Conservation (phyloP, 2,113 vertebrate species). For the Saimiri boliviensis region DNA sequence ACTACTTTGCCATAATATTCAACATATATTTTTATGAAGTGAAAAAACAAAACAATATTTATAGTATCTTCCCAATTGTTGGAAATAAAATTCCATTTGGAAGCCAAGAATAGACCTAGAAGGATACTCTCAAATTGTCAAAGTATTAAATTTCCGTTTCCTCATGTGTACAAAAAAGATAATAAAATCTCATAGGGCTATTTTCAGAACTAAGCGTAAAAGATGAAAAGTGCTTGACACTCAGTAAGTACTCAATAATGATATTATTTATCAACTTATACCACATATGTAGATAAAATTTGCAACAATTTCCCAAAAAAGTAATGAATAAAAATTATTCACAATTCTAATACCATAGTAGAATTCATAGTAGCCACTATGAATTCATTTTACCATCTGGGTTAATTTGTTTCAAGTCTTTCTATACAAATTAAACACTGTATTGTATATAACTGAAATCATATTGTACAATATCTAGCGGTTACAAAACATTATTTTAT, state of each 20-base stretch:
- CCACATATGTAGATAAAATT: not conserved
- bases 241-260: not conserved
- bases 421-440: not conserved
- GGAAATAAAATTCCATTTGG: not conserved
- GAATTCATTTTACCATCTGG: not conserved
- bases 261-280: conserved; percentile 16
- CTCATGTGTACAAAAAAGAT: not conserved
- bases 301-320: not conserved
- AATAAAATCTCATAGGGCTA: not conserved
- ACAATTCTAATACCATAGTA: conserved; percentile 1
- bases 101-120: not conserved
- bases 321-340: not conserved
- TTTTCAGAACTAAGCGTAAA: not conserved
- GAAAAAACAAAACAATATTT: not conserved
- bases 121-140: not conserved
- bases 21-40: not conserved
- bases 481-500: conserved; percentile 8
- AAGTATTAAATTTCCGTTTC: not conserved
- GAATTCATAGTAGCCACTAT: not conserved
- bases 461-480: not conserved
- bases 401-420: not conserved
- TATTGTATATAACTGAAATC: not conserved
- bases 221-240: conserved; percentile 2
- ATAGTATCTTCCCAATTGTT: not conserved
- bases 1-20: not conserved